Percentiles rank a stretch among this genome's conserved stretches.
Evolutionary conservation across 2,888 invertebrate species (phyloP).

Genomic region (Drosophila buzzatii): DNA sequence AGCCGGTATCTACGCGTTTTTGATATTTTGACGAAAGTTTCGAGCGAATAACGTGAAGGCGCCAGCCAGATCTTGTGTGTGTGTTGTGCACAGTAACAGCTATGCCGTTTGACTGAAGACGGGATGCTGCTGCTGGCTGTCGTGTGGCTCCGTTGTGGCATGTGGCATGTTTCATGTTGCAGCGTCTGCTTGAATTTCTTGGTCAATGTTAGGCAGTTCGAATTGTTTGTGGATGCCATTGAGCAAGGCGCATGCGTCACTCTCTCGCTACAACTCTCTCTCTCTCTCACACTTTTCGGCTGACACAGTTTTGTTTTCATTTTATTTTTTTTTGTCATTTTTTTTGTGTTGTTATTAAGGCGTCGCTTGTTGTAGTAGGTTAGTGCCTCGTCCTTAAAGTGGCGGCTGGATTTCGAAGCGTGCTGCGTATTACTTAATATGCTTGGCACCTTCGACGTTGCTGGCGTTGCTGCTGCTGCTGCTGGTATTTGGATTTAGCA

Average conservation of each 20-base stretch:
- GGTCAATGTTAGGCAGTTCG: conserved; percentile 73
- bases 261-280: background rate
- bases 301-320: conserved; percentile 30
- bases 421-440: conserved; percentile 68
- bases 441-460: conserved; percentile 66
- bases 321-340: conserved; percentile 22
- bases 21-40: background rate
- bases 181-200: conserved; percentile 39
- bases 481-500: conserved; percentile 58
- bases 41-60: conserved; percentile 17
- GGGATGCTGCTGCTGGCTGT: conserved; percentile 59
- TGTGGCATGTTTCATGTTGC: conserved; percentile 14
- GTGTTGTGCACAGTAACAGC: conserved; percentile 79
- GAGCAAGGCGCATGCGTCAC: conserved; percentile 38
- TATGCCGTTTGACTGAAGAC: conserved; percentile 73
- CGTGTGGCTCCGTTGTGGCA: conserved; percentile 8
- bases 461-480: conserved; percentile 20
- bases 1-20: conserved; percentile 43
- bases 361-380: conserved; percentile 77
- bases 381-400: conserved; percentile 72
- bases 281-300: conserved; percentile 3
- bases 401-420: conserved; percentile 24
- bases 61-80: conserved; percentile 18
- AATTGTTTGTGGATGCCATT: conserved; percentile 69
- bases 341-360: conserved; percentile 21